Conservation (phyloP, 2,797 vertebrate genomes). For the Eidolon dupreanum region DNA sequence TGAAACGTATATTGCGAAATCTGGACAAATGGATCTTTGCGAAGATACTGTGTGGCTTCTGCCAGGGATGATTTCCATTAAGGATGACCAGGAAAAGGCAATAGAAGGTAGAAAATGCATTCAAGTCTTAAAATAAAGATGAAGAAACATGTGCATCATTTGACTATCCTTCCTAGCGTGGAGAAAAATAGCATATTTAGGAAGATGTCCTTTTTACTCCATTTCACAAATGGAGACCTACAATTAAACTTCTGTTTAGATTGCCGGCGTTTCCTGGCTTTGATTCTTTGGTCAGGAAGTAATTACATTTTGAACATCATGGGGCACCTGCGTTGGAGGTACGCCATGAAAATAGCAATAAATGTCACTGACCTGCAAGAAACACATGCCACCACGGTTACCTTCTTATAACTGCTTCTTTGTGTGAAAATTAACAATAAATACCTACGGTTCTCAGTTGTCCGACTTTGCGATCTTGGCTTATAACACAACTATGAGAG, state of each 20-base stretch:
- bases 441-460: background rate
- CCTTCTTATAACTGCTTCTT: background rate
- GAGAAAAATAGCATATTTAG: background rate
- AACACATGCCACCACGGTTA: rapidly evolving
- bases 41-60: background rate
- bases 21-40: conserved; percentile 35
- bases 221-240: background rate
- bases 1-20: background rate
- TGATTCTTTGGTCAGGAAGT: background rate
- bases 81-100: conserved; percentile 13
- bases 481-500: background rate
- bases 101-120: background rate
- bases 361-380: background rate
- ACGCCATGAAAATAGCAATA: background rate
- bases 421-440: background rate
- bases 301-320: background rate
- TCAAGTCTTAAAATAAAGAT: background rate
- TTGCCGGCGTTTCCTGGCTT: background rate
- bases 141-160: background rate
- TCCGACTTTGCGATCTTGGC: background rate
- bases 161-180: background rate
- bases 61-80: conserved; percentile 1
- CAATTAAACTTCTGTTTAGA: background rate
- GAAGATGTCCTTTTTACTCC: background rate
- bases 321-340: background rate